phyloP scores from a whole-genome alignment of 2,113 vertebrate species.

The Gnathonemus echidnorhynchus region DNA sequence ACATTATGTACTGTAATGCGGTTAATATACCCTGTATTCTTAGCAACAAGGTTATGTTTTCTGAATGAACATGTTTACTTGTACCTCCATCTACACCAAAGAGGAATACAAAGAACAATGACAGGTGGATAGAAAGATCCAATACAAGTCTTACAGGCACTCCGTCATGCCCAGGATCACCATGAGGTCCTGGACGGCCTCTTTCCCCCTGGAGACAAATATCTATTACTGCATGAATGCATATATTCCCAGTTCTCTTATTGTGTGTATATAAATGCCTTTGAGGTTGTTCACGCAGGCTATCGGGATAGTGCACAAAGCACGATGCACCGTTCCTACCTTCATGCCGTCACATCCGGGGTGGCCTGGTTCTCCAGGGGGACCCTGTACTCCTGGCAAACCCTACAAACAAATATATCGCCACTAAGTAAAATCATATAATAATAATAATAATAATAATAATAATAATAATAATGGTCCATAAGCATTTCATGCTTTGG shows the following conservation, averaged over 20 bases:
- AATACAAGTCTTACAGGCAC: not conserved
- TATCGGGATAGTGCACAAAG: not conserved
- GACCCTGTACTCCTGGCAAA: constrained; percentile 45
- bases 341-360: constrained; percentile 50
- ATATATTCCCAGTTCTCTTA: not conserved
- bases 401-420: constrained; percentile 33
- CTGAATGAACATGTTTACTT: not conserved
- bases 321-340: constrained; percentile 19
- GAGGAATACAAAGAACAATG: not conserved
- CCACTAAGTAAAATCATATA: not conserved
- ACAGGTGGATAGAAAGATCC: not conserved
- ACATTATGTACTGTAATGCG: not conserved
- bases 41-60: not conserved
- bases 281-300: not conserved
- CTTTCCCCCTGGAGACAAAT: constrained; percentile 2
- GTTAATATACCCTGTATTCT: not conserved
- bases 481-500: too few relatives aligned
- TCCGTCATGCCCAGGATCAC: not conserved
- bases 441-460: not conserved
- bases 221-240: not conserved
- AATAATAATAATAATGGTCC: not conserved
- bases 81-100: not conserved
- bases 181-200: not conserved
- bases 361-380: constrained; percentile 33
- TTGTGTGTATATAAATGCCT: not conserved